A percentile compares a stretch with the other conserved stretches of the same genome.
Conservation (phyloP, 2,113 vertebrate species). For the Halichoerus grypus region DNA sequence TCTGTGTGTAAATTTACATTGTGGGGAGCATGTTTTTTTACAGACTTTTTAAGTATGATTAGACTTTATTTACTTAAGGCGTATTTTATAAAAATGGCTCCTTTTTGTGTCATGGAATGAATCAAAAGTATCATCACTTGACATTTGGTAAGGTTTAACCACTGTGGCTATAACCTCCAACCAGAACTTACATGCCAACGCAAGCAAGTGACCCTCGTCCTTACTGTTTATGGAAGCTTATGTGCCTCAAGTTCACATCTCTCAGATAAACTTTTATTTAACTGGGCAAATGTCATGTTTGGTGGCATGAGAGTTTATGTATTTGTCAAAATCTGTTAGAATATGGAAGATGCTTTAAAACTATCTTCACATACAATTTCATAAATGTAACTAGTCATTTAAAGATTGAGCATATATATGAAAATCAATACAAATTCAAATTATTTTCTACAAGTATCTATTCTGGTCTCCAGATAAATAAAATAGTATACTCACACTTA, state of each 20-base stretch:
- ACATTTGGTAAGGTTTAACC: conserved; percentile 56
- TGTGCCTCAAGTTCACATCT: conserved; percentile 9
- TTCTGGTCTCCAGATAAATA: not conserved
- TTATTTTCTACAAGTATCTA: not conserved
- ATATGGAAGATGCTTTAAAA: not conserved
- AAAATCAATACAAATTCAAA: not conserved
- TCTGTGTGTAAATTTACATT: not conserved
- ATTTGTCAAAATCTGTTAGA: conserved; percentile 29
- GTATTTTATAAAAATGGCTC: not conserved
- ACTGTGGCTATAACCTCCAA: conserved; percentile 14
- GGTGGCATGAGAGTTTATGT: not conserved
- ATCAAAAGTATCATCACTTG: conserved; percentile 11
- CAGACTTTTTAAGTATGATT: not conserved
- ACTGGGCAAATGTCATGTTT: not conserved
- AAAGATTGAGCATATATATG: not conserved
- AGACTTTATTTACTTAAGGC: not conserved
- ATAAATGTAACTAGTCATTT: not conserved
- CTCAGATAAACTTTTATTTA: conserved; percentile 4
- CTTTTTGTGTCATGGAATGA: conserved; percentile 54
- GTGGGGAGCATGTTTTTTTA: conserved; percentile 18
- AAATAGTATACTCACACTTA: not conserved
- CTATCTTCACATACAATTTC: not conserved
- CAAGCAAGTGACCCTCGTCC: conserved; percentile 16
- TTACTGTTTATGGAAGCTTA: conserved; percentile 59
- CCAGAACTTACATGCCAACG: conserved; percentile 27